phyloP scores from a whole-genome alignment of 1,140 invertebrate species.

The Choristoneura fumiferana region DNA sequence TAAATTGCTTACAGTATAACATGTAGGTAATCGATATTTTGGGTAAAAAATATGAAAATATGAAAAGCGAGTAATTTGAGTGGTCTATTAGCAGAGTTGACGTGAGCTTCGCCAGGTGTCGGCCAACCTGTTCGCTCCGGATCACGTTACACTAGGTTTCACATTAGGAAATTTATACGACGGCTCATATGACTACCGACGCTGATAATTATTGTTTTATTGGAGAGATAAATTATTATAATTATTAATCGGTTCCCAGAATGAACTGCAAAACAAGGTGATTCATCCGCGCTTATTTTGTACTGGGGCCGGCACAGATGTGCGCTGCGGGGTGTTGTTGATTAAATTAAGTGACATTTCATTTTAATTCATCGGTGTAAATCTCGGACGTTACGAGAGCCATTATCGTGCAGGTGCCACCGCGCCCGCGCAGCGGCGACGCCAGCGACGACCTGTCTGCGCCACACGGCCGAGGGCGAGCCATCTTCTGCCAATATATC shows the following conservation, averaged over 20 bases:
- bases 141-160: conserved; percentile 73
- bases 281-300: conserved; percentile 64
- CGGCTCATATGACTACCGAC: conserved; percentile 69
- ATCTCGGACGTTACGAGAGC: conserved; percentile 59
- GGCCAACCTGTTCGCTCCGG: conserved; percentile 61
- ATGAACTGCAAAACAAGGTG: conserved; percentile 72
- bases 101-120: conserved; percentile 65
- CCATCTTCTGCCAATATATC: no score
- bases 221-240: conserved; percentile 71
- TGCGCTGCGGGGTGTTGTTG: conserved; percentile 53
- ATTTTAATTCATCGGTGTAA: conserved; percentile 67
- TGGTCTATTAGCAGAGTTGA: conserved; percentile 64
- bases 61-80: conserved; percentile 50
- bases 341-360: conserved; percentile 73
- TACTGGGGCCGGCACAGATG: conserved; percentile 43
- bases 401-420: conserved; percentile 58
- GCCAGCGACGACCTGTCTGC: conserved; percentile 16
- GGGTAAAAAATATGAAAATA: conserved; percentile 45
- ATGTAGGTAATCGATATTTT: conserved; percentile 39
- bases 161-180: conserved; percentile 76
- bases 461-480: conserved; percentile 31
- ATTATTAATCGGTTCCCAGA: conserved; percentile 72
- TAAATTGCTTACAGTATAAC: neutral
- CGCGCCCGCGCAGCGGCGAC: conserved; percentile 24
- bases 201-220: conserved; percentile 73